These are phyloP conservation scores for Grammomys surdaster DNA, from an alignment of 2,113 vertebrate species.

Conservation along the genomic window DNA sequence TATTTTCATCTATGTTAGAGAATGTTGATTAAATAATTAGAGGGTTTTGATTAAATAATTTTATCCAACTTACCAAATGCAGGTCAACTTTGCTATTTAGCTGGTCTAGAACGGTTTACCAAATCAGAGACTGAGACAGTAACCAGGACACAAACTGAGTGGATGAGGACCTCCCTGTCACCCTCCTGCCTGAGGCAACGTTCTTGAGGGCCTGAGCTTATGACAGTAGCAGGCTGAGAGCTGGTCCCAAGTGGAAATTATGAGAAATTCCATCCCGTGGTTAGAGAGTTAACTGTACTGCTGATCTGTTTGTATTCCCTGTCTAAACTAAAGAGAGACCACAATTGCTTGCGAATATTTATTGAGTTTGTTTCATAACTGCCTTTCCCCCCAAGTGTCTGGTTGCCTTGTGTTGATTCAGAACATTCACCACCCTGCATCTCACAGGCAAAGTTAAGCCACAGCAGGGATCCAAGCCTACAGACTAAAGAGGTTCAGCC, in stretches of 20 bases:
- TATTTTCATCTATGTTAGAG: slow-evolving; percentile 23
- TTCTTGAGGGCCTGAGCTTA: not conserved
- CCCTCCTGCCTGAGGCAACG: not conserved
- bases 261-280: slow-evolving; percentile 54
- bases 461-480: slow-evolving; percentile 59
- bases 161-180: not conserved
- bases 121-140: not conserved
- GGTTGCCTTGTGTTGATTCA: slow-evolving; percentile 75
- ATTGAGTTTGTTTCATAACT: slow-evolving; percentile 66
- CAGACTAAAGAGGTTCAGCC: slow-evolving; percentile 22
- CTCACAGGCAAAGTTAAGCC: slow-evolving; percentile 59
- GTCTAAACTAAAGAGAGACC: slow-evolving; percentile 63
- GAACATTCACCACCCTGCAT: slow-evolving; percentile 47
- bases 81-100: slow-evolving; percentile 14
- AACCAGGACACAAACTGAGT: not conserved
- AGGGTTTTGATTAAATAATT: slow-evolving; percentile 30
- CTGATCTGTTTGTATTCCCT: slow-evolving; percentile 66
- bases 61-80: not conserved
- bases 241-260: slow-evolving; percentile 12
- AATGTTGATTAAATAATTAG: not conserved
- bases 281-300: slow-evolving; percentile 53
- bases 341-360: slow-evolving; percentile 67
- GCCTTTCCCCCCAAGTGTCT: slow-evolving; percentile 63
- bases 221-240: not conserved
- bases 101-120: not conserved